Conservation (phyloP, 2,888 invertebrate genomes). For the Cephus runcator region DNA sequence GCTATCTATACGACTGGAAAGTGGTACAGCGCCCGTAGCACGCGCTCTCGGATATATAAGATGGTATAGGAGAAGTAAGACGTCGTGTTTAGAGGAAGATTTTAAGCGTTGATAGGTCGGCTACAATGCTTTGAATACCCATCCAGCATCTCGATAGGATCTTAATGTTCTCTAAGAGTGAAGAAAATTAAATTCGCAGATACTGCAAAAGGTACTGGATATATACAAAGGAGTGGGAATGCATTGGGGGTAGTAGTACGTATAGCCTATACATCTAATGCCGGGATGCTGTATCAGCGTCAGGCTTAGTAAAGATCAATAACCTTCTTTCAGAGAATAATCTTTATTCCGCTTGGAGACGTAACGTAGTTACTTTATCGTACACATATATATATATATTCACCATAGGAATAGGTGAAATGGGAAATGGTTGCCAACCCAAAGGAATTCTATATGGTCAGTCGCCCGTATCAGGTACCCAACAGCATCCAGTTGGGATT, state of each 20-base stretch:
- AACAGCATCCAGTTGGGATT: background rate
- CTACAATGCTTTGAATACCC: slow-evolving; percentile 60
- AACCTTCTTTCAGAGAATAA: too few relatives aligned
- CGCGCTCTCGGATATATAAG: background rate
- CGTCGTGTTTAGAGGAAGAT: slow-evolving; percentile 56
- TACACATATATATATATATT: background rate
- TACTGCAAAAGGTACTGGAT: too few relatives aligned
- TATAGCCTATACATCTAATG: too few relatives aligned
- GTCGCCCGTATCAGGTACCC: background rate
- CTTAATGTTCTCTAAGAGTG: slow-evolving; percentile 55
- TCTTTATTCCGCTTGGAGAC: too few relatives aligned
- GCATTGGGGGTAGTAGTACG: too few relatives aligned
- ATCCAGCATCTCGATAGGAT: slow-evolving; percentile 58
- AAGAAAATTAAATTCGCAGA: slow-evolving; percentile 58
- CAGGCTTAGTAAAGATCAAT: too few relatives aligned
- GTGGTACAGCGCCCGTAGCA: background rate
- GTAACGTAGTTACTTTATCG: too few relatives aligned
- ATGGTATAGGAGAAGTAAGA: slow-evolving; percentile 7
- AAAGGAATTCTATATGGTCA: background rate
- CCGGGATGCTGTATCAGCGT: too few relatives aligned
- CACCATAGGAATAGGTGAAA: background rate
- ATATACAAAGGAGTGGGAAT: too few relatives aligned
- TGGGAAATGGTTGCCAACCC: background rate
- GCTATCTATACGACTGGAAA: slow-evolving; percentile 18
- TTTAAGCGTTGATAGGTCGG: slow-evolving; percentile 51